These are phyloP conservation scores for Lepus timidus DNA, from an alignment of 2,113 vertebrate genomes.

Conservation along the genomic window DNA sequence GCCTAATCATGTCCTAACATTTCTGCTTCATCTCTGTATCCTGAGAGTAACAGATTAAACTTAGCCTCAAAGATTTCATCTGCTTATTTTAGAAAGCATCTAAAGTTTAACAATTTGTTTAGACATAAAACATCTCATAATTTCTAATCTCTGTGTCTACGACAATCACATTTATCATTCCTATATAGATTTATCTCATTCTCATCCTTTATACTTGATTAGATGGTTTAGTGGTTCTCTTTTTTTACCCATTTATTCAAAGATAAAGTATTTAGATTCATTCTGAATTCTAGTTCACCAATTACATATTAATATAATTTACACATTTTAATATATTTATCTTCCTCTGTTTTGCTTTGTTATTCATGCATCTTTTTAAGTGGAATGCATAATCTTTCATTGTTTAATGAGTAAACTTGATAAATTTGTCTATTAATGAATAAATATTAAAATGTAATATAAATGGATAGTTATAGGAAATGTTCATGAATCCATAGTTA, in stretches of 20 bases:
- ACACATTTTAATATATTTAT: constrained; percentile 3
- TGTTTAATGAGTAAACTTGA: not conserved
- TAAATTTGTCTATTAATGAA: not conserved
- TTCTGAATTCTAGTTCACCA: not conserved
- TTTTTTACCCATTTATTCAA: constrained; percentile 34
- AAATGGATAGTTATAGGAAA: not conserved
- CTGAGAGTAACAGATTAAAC: not conserved
- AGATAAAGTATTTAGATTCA: not conserved
- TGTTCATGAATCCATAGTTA: not conserved
- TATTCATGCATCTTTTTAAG: not conserved
- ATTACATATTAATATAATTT: constrained; percentile 28
- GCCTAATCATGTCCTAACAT: not conserved
- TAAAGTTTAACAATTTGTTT: not conserved
- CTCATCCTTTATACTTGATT: constrained; percentile 40
- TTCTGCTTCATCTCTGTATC: not conserved
- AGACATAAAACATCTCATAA: not conserved
- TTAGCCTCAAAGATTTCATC: not conserved
- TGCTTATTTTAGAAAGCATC: not conserved
- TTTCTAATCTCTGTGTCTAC: constrained; percentile 15
- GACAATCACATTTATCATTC: constrained; percentile 12
- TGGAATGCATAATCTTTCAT: not conserved
- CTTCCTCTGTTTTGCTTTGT: not conserved
- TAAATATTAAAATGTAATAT: not conserved
- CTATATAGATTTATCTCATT: constrained; percentile 32
- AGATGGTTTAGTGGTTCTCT: not conserved